These are phyloP conservation scores for Notoglanidium macrostoma DNA, from an alignment of 2,797 vertebrate species.

Conservation along the genomic window DNA sequence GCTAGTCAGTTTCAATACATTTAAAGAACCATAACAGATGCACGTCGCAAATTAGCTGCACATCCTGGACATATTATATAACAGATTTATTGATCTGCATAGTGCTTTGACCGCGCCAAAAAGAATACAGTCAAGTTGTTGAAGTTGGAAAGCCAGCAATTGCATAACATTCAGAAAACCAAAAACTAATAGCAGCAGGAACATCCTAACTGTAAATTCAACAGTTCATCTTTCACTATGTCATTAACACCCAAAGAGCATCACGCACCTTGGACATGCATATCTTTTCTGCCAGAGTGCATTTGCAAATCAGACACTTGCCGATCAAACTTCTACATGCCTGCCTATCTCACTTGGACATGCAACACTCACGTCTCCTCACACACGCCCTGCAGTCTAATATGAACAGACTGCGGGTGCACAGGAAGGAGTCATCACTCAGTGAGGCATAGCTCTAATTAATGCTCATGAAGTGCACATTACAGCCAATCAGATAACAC, in stretches of 20 bases:
- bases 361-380: conserved; percentile 6
- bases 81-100: not conserved
- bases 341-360: conserved; percentile 12
- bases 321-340: not conserved
- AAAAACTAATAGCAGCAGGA: not conserved
- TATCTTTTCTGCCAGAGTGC: not conserved
- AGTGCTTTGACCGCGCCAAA: not conserved
- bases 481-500: not conserved
- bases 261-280: not conserved
- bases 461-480: not conserved
- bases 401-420: conserved; percentile 15
- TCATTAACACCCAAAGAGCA: not conserved
- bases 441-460: not conserved
- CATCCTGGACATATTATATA: not conserved
- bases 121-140: not conserved
- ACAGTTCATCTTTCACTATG: not conserved
- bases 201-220: not conserved
- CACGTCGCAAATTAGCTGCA: not conserved
- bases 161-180: not conserved
- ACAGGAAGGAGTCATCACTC: conserved; percentile 11
- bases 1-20: too few relatives aligned
- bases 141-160: not conserved
- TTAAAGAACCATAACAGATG: not conserved
- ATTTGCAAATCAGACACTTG: not conserved
- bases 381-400: conserved; percentile 24